Conservation (phyloP, 2,888 invertebrate species). For the Cheilosia urbana region DNA sequence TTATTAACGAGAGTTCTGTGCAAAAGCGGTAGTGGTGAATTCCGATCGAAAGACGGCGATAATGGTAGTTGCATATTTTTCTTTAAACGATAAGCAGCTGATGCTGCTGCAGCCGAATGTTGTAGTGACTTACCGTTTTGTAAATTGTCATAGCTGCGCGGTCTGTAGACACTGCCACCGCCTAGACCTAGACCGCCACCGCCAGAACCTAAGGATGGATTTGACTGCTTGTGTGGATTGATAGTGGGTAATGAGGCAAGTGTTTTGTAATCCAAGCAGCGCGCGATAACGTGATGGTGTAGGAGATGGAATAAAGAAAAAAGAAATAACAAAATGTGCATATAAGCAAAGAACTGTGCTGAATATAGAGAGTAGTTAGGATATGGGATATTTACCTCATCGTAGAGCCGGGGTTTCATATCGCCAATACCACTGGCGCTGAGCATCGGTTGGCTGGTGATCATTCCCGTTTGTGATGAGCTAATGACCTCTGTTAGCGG, state of each 20-base stretch:
- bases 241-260: slow-evolving; percentile 45
- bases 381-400: slow-evolving; percentile 80
- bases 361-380: slow-evolving; percentile 30
- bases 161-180: slow-evolving; percentile 80
- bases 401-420: slow-evolving; percentile 84
- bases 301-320: slow-evolving; percentile 77
- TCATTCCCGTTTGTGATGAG: slow-evolving; percentile 80
- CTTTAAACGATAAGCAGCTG: slow-evolving; percentile 81
- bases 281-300: slow-evolving; percentile 65
- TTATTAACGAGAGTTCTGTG: slow-evolving; percentile 79
- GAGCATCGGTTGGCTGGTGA: slow-evolving; percentile 80
- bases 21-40: slow-evolving; percentile 83
- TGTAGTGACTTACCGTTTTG: slow-evolving; percentile 84
- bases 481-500: slow-evolving; percentile 83
- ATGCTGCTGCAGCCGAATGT: slow-evolving; percentile 81
- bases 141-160: slow-evolving; percentile 84
- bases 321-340: slow-evolving; percentile 77
- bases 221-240: slow-evolving; percentile 79
- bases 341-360: slow-evolving; percentile 76
- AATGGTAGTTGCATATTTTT: slow-evolving; percentile 82
- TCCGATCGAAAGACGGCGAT: slow-evolving; percentile 83
- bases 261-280: slow-evolving; percentile 55
- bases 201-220: slow-evolving; percentile 82
- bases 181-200: slow-evolving; percentile 77
- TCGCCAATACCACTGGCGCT: slow-evolving; percentile 84